Conservation (phyloP, 2,797 vertebrate genomes). For the Loris lydekkerianus region DNA sequence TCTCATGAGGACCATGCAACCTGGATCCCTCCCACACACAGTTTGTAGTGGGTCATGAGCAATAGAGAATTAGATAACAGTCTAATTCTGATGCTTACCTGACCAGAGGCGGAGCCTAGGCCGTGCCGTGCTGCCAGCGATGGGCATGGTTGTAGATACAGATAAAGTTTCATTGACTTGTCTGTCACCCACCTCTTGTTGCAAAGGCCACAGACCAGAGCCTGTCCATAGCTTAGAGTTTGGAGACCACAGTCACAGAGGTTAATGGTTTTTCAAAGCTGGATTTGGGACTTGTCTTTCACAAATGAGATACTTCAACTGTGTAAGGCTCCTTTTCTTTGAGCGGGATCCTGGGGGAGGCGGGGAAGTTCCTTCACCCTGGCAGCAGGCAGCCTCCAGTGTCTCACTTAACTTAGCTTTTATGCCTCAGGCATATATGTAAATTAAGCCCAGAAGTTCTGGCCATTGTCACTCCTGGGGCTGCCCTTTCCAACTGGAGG, state of each 20-base stretch:
- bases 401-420: not conserved
- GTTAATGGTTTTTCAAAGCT: constrained; percentile 30
- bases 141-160: too few species aligned
- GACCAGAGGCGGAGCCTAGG: too few species aligned
- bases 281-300: not conserved
- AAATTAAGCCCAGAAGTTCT: not conserved
- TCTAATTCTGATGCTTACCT: too few species aligned
- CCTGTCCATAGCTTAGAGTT: too few species aligned
- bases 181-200: too few species aligned
- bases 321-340: not conserved
- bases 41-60: too few species aligned
- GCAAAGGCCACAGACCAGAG: too few species aligned
- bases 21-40: too few species aligned
- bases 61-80: too few species aligned
- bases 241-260: not conserved
- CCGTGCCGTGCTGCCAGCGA: too few species aligned
- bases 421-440: not conserved
- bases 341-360: not conserved
- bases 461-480: not conserved
- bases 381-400: not conserved
- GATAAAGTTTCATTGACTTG: too few species aligned
- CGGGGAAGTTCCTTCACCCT: not conserved
- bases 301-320: not conserved
- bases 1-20: too few species aligned
- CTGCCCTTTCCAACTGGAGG: not conserved